Evolutionary conservation across 2,113 vertebrate genomes (phyloP).

Genomic region (Sorex araneus): DNA sequence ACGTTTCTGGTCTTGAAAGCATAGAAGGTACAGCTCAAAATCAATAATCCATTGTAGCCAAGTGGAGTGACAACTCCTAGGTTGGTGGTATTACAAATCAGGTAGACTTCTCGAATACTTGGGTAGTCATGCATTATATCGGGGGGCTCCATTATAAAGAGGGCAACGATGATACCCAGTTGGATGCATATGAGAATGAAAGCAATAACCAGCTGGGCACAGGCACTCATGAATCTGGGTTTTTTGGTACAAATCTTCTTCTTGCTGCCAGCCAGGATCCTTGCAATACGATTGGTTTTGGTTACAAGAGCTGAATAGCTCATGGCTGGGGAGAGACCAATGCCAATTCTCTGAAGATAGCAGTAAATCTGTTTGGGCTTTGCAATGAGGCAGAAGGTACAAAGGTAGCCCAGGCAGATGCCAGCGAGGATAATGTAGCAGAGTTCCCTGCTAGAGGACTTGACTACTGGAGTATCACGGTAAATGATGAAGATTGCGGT

Average conservation of each 20-base stretch:
- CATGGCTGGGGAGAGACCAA: constrained; percentile 98
- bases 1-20: constrained; percentile 99
- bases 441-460: constrained; percentile 98
- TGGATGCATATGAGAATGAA: constrained; percentile 97
- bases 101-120: constrained; percentile 97
- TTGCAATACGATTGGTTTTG: constrained; percentile 98
- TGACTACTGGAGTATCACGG: constrained; percentile 98
- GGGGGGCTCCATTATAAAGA: constrained; percentile 98
- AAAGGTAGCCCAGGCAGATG: constrained; percentile 98
- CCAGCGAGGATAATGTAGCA: constrained; percentile 99
- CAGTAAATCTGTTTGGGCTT: constrained; percentile 97
- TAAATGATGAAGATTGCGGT: constrained; percentile 96
- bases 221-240: constrained; percentile 99
- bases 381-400: constrained; percentile 97
- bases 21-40: constrained; percentile 99
- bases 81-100: constrained; percentile 98
- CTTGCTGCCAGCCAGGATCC: constrained; percentile 99
- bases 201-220: constrained; percentile 97
- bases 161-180: constrained; percentile 96
- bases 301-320: constrained; percentile 99
- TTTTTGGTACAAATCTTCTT: constrained; percentile 99
- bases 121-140: constrained; percentile 97
- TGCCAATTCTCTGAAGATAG: constrained; percentile 97
- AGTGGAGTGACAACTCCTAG: constrained; percentile 97
- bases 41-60: constrained; percentile 97